phyloP scores from a whole-genome alignment of 2,113 vertebrate species.

The Pleuronectes platessa region DNA sequence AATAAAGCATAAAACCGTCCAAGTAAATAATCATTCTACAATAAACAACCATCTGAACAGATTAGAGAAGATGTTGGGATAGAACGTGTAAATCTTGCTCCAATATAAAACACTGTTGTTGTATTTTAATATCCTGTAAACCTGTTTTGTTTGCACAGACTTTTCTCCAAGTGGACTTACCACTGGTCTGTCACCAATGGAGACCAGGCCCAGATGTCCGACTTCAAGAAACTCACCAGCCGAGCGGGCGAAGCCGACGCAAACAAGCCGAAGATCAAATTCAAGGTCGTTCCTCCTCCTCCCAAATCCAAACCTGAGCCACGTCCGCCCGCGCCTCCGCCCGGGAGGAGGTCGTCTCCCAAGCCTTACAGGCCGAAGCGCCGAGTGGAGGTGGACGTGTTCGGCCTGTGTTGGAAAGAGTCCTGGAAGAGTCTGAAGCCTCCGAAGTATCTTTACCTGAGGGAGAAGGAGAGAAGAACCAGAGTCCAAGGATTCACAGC shows the following conservation, averaged over 20 bases:
- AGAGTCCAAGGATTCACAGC: slow-evolving; percentile 29
- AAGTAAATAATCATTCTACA: too few relatives aligned
- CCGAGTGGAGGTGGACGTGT: slow-evolving; percentile 72
- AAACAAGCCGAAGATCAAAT: slow-evolving; percentile 59
- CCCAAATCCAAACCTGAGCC: slow-evolving; percentile 46
- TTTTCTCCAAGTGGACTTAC: slow-evolving; percentile 68
- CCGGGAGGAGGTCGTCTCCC: slow-evolving; percentile 18
- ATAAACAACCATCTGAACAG: too few relatives aligned
- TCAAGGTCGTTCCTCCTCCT: slow-evolving; percentile 69
- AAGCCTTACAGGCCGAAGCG: slow-evolving; percentile 38
- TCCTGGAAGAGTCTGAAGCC: slow-evolving; percentile 77
- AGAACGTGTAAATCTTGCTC: too few relatives aligned
- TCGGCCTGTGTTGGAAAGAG: slow-evolving; percentile 68
- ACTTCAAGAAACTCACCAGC: slow-evolving; percentile 45
- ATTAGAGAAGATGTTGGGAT: too few relatives aligned
- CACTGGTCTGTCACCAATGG: slow-evolving; percentile 39
- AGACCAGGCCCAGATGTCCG: slow-evolving; percentile 24
- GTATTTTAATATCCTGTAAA: neutral
- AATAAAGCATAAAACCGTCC: too few relatives aligned
- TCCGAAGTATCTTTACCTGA: slow-evolving; percentile 70
- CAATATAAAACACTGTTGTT: too few relatives aligned
- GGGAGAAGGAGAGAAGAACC: slow-evolving; percentile 31
- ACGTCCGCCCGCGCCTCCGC: slow-evolving; percentile 27
- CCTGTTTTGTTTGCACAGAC: slow-evolving; percentile 30
- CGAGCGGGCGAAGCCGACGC: slow-evolving; percentile 22